Percentiles rank a stretch among this genome's conserved stretches.
Conservation (phyloP, 2,113 vertebrate genomes). For the Oceanodroma tethys region DNA sequence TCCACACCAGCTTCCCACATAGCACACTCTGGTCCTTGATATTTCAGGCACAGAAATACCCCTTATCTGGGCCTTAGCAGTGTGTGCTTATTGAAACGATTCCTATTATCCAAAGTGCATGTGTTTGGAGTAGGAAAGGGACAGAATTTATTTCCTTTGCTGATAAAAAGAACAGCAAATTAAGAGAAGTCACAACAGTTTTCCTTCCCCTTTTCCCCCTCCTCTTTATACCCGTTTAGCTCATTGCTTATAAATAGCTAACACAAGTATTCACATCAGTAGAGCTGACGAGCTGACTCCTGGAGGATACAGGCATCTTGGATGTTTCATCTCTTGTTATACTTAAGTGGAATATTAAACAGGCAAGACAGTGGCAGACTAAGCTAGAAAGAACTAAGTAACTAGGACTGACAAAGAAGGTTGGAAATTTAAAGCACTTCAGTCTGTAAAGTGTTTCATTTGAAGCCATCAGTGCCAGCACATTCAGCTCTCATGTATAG, state of each 20-base stretch:
- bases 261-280: slow-evolving; percentile 7
- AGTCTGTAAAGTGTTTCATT: neutral
- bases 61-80: slow-evolving; percentile 28
- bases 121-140: neutral
- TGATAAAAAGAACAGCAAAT: neutral
- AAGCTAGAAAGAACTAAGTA: neutral
- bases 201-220: neutral
- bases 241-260: slow-evolving; percentile 20
- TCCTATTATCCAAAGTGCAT: neutral
- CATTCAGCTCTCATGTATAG: neutral
- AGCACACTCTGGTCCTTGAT: neutral
- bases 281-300: neutral
- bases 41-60: slow-evolving; percentile 38
- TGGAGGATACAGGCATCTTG: neutral
- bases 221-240: neutral
- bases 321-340: slow-evolving; percentile 42
- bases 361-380: slow-evolving; percentile 4
- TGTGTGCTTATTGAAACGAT: neutral
- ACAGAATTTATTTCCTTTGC: neutral
- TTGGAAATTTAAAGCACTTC: neutral
- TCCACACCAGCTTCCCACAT: neutral
- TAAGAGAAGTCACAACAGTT: neutral
- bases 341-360: slow-evolving; percentile 51
- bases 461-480: neutral
- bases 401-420: neutral